Conservation (phyloP, 1,140 invertebrate genomes). For the Arion vulgaris region DNA sequence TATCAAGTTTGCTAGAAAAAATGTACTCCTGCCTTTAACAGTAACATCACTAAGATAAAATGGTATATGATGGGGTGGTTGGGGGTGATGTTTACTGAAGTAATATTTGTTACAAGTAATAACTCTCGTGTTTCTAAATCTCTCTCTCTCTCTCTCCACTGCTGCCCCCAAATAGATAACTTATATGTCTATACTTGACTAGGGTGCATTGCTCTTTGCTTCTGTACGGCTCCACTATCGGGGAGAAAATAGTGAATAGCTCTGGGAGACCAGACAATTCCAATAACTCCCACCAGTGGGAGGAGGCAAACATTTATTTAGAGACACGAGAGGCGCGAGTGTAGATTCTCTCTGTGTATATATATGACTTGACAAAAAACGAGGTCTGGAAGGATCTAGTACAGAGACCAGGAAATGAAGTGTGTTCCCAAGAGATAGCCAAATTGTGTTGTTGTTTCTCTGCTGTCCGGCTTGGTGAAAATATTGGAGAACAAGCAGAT, state of each 20-base stretch:
- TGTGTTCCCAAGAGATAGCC: not conserved
- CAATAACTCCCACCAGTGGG: not conserved
- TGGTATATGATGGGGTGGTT: too few species aligned
- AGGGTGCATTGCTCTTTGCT: not conserved
- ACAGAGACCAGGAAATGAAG: conserved; percentile 7
- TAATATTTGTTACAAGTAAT: too few species aligned
- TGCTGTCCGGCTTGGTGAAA: not conserved
- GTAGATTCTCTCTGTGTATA: not conserved
- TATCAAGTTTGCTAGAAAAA: too few species aligned
- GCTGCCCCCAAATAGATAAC: too few species aligned
- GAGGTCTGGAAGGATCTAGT: not conserved
- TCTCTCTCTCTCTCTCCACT: too few species aligned
- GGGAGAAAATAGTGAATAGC: not conserved
- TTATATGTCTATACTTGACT: not conserved
- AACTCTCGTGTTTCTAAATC: too few species aligned
- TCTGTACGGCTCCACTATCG: not conserved
- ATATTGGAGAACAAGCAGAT: not conserved
- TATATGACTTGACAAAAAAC: not conserved
- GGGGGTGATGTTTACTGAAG: too few species aligned
- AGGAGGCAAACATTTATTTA: conserved; percentile 19
- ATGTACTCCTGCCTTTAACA: too few species aligned
- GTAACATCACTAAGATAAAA: too few species aligned
- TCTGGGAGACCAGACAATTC: not conserved
- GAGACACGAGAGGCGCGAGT: not conserved
- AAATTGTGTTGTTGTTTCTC: not conserved